Percentiles rank a stretch among this genome's conserved stretches.
These are phyloP conservation scores for Mesocricetus auratus DNA, from an alignment of 2,113 vertebrate genomes.

Conservation along the genomic window DNA sequence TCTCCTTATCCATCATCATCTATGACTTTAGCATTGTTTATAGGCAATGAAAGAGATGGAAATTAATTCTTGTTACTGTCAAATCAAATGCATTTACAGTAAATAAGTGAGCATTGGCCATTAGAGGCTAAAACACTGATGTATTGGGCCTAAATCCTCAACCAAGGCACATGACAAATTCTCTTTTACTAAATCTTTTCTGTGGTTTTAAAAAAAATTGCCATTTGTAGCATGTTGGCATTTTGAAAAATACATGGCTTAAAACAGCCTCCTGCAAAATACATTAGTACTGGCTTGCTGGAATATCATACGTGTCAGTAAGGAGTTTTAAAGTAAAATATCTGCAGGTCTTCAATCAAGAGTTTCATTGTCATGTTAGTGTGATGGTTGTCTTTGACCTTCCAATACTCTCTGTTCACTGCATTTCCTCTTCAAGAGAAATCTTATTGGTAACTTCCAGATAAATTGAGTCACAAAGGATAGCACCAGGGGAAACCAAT, in stretches of 20 bases:
- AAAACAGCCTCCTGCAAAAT: constrained; percentile 59
- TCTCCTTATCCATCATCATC: constrained; percentile 35
- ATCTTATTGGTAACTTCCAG: neutral
- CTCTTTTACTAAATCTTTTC: constrained; percentile 52
- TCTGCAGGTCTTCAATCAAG: neutral
- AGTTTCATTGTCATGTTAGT: constrained; percentile 3
- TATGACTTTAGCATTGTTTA: constrained; percentile 30
- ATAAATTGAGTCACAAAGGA: constrained; percentile 37
- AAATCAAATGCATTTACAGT: constrained; percentile 73
- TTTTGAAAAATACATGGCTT: constrained; percentile 63
- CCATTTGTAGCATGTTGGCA: constrained; percentile 38
- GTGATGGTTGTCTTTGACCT: neutral
- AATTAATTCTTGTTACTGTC: constrained; percentile 71
- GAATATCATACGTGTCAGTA: constrained; percentile 19
- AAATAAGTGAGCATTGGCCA: constrained; percentile 55
- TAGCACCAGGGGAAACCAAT: neutral
- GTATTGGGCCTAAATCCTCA: constrained; percentile 59
- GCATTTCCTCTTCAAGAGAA: constrained; percentile 23
- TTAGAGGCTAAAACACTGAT: constrained; percentile 65
- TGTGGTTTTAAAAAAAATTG: constrained; percentile 60
- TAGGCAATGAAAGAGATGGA: constrained; percentile 71
- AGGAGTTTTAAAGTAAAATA: constrained; percentile 22
- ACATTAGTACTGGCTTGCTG: constrained; percentile 24
- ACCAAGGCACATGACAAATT: constrained; percentile 63
- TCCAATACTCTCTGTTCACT: neutral